phyloP scores from a whole-genome alignment of 2,113 vertebrate species.

The Danionella cerebrum region DNA sequence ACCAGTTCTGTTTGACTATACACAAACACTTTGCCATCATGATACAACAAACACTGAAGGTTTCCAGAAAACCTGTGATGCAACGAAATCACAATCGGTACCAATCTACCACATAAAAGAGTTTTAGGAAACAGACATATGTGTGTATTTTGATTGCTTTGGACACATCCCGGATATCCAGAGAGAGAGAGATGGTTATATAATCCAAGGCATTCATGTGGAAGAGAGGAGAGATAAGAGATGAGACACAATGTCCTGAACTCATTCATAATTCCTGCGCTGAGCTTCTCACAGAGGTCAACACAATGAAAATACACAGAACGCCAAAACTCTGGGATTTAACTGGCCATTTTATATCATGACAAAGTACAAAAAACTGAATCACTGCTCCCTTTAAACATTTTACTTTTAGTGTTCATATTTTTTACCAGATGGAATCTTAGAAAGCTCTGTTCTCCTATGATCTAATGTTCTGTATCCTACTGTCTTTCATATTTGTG shows the following conservation, averaged over 20 bases:
- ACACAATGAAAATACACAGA: background rate
- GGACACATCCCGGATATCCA: background rate
- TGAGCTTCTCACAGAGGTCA: background rate
- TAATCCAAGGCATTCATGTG: background rate
- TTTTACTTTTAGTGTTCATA: too few species aligned
- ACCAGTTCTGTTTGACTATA: background rate
- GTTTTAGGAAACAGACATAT: background rate
- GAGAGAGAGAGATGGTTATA: background rate
- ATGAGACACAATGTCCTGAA: background rate
- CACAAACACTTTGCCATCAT: background rate
- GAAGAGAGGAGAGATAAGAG: background rate
- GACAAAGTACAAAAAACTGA: too few species aligned
- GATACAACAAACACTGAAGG: background rate
- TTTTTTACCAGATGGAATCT: too few species aligned
- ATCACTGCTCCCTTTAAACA: too few species aligned
- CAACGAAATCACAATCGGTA: slow-evolving; percentile 2
- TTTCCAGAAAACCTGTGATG: background rate
- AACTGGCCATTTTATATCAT: background rate
- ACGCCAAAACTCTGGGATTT: background rate
- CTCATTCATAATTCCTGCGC: background rate
- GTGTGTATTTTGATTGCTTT: background rate
- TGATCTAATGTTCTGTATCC: too few species aligned
- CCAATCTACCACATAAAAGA: too few species aligned
- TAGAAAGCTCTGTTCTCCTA: too few species aligned
- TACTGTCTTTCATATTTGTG: too few species aligned